Conservation (phyloP, 2,797 vertebrate species). For the Myotis myotis region DNA sequence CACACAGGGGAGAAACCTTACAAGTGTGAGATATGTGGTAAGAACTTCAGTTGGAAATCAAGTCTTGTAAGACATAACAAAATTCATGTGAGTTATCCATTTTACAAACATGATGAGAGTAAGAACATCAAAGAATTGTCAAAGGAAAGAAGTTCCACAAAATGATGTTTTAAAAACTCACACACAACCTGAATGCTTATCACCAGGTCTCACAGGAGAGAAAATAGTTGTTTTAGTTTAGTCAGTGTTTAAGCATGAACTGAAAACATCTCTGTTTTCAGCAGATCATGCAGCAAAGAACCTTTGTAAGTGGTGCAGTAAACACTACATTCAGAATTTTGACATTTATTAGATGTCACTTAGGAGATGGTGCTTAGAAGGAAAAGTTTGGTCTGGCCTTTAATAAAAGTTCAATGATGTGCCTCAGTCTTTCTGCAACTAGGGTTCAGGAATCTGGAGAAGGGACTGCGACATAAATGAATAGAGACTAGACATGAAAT, state of each 20-base stretch:
- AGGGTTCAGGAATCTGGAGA: no score
- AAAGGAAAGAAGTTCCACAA: slow-evolving; percentile 14
- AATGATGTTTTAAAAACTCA: not conserved
- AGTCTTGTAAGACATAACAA: slow-evolving; percentile 55
- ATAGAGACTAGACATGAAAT: no score
- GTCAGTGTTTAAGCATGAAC: not conserved
- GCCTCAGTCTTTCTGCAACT: no score
- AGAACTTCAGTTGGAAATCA: slow-evolving; percentile 64
- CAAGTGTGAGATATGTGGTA: slow-evolving; percentile 45
- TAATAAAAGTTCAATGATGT: not conserved
- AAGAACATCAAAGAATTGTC: not conserved
- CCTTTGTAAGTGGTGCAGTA: not conserved
- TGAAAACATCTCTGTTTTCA: not conserved
- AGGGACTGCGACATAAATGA: no score
- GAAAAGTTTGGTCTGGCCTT: not conserved
- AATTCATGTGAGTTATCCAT: slow-evolving; percentile 23
- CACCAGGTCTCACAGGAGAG: not conserved
- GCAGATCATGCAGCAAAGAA: not conserved
- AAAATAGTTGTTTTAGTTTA: not conserved
- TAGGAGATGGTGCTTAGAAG: not conserved
- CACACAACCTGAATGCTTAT: not conserved
- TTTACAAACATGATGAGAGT: not conserved
- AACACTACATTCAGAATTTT: not conserved
- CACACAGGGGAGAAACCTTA: slow-evolving; percentile 71
- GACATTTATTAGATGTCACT: not conserved